Evolutionary conservation across 2,113 vertebrate species (phyloP).

Genomic region (Megaleporinus macrocephalus): DNA sequence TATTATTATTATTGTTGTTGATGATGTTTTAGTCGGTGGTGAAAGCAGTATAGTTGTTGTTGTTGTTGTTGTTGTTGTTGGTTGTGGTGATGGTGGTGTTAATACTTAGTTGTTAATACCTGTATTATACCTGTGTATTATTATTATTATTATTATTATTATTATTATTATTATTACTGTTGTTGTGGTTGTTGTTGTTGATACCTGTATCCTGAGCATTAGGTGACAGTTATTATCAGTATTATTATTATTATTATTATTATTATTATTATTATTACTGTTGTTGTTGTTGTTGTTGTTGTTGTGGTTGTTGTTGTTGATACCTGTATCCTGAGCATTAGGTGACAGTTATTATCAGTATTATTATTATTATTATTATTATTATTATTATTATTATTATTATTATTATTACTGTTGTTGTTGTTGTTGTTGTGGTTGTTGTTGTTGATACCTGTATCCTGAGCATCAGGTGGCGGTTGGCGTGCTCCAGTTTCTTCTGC

Average conservation of each 20-base stretch:
- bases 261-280: neutral
- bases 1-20: too few species aligned
- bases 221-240: conserved; percentile 83
- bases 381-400: too few species aligned
- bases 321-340: neutral
- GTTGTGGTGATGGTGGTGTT: too few species aligned
- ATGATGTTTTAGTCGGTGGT: too few species aligned
- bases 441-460: conserved; percentile 88
- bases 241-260: neutral
- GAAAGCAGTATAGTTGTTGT: too few species aligned
- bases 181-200: neutral
- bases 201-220: conserved; percentile 95
- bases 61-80: too few species aligned
- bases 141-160: too few species aligned
- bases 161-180: too few species aligned
- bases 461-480: conserved; percentile 91
- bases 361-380: too few species aligned
- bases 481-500: conserved; percentile 94
- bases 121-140: too few species aligned
- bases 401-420: too few species aligned
- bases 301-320: neutral
- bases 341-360: neutral
- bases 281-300: neutral
- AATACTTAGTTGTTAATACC: too few species aligned
- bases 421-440: neutral